A percentile compares a stretch with the other conserved stretches of the same genome.
These are phyloP conservation scores for Micrastur ruficollis DNA, from an alignment of 2,797 vertebrate species.

Conservation along the genomic window DNA sequence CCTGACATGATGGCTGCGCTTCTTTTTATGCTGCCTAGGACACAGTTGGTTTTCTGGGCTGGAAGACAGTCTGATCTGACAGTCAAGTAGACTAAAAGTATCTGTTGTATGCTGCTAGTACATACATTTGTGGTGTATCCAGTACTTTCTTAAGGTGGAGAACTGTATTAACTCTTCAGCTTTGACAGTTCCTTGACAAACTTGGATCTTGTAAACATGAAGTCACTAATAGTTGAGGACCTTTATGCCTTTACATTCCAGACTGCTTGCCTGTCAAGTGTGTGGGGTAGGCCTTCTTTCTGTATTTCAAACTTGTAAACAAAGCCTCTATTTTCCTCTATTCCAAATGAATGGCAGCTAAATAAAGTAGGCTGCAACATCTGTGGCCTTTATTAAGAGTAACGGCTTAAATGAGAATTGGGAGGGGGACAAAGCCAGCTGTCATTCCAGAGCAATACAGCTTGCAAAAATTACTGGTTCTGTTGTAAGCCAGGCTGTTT, in stretches of 20 bases:
- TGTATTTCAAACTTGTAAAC: constrained; percentile 7
- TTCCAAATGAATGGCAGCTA: background rate
- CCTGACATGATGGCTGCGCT: too few species aligned
- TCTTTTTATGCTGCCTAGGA: too few species aligned
- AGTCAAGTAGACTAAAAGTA: background rate
- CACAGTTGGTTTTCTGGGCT: background rate
- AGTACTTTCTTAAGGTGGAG: background rate
- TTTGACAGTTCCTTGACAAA: background rate
- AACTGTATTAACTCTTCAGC: background rate
- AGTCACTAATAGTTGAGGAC: background rate
- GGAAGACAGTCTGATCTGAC: background rate
- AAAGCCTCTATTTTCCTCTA: constrained; percentile 20
- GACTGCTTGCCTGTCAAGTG: background rate
- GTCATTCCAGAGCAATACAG: background rate
- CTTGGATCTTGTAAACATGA: background rate
- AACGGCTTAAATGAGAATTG: background rate
- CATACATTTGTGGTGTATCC: background rate
- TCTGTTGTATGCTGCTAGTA: background rate
- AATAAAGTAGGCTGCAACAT: background rate
- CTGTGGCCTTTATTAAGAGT: background rate
- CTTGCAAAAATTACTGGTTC: background rate
- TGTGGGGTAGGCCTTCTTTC: background rate
- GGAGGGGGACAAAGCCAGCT: constrained; percentile 8
- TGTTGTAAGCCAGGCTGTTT: background rate
- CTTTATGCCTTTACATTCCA: background rate